Conservation (phyloP, 1,140 invertebrate species). For the Sipha flava region DNA sequence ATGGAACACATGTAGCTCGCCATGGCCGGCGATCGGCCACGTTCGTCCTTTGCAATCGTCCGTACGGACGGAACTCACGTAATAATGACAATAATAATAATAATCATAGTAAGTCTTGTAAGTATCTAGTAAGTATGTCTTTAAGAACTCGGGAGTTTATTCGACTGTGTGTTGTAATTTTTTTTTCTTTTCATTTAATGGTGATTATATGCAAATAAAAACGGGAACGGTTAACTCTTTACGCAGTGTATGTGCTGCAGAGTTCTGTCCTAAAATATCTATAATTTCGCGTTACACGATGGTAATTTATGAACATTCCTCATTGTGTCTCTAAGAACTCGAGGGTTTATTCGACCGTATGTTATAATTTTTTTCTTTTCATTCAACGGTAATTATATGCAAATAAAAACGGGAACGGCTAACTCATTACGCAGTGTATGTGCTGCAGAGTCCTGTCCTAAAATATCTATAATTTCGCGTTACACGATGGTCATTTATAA, state of each 20-base stretch:
- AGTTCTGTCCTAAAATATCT: too few relatives aligned
- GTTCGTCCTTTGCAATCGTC: too few relatives aligned
- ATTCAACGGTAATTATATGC: neutral
- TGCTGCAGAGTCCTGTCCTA: too few relatives aligned
- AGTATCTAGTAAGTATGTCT: too few relatives aligned
- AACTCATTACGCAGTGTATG: neutral
- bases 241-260: neutral
- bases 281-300: too few relatives aligned
- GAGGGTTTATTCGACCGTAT: neutral
- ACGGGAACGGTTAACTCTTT: neutral
- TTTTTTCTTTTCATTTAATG: neutral
- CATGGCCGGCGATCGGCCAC: too few relatives aligned
- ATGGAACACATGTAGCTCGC: too few relatives aligned
- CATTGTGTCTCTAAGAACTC: neutral
- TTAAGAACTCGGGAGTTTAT: neutral
- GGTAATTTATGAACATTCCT: too few relatives aligned
- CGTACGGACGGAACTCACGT: neutral
- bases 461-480: too few relatives aligned
- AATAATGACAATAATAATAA: too few relatives aligned
- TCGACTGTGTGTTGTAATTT: neutral
- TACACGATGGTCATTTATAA: too few relatives aligned
- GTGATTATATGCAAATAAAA: neutral
- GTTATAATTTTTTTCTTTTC: neutral
- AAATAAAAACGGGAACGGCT: neutral
- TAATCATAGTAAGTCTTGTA: too few relatives aligned